Evolutionary conservation across 2,888 invertebrate genomes (phyloP).

Genomic region (Dioctria linearis): DNA sequence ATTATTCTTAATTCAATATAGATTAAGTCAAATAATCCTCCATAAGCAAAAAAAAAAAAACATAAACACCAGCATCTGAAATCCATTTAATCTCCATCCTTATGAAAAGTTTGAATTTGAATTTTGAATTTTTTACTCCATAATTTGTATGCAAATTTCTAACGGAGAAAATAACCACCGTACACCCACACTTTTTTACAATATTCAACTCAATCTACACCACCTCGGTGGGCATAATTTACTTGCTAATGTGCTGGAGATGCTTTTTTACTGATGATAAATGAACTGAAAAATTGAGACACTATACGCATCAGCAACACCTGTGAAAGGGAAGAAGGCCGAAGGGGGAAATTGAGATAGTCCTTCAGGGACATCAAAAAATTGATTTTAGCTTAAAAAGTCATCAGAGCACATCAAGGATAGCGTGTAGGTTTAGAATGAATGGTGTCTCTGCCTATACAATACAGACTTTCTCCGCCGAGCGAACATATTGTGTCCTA

Average conservation of each 20-base stretch:
- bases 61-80: no score
- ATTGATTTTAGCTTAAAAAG: slow-evolving; percentile 47
- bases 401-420: slow-evolving; percentile 2
- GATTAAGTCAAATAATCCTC: no score
- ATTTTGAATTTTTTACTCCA: no score
- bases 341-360: not conserved
- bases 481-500: no score
- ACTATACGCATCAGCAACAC: not conserved
- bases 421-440: slow-evolving; percentile 7
- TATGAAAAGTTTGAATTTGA: no score
- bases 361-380: slow-evolving; percentile 10
- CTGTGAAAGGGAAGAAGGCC: not conserved
- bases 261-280: slow-evolving; percentile 30
- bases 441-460: no score
- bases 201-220: not conserved
- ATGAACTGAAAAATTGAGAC: slow-evolving; percentile 40
- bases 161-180: no score
- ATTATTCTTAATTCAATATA: no score
- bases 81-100: no score
- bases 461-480: no score
- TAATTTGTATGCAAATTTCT: no score
- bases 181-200: not conserved
- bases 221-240: slow-evolving; percentile 8
- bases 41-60: no score
- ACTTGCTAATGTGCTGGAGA: slow-evolving; percentile 11